A percentile compares a stretch with the other conserved stretches of the same genome.
Conservation (phyloP, 2,888 invertebrate genomes). For the Strigamia crassipes region DNA sequence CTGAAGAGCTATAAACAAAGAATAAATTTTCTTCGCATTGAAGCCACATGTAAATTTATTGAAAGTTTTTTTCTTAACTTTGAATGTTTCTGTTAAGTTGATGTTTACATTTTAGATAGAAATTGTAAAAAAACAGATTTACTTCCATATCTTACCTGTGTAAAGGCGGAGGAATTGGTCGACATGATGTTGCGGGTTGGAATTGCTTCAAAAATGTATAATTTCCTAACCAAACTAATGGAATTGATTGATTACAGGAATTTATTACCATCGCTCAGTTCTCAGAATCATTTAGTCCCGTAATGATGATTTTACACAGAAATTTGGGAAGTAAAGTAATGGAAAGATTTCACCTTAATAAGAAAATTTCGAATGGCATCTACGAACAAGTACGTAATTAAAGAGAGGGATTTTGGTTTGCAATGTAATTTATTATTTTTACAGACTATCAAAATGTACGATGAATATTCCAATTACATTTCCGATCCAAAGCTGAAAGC, state of each 20-base stretch:
- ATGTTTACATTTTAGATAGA: not conserved
- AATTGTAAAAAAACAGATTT: not conserved
- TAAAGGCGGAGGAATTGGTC: not conserved
- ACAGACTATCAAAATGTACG: slow-evolving; percentile 14
- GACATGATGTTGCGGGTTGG: not conserved
- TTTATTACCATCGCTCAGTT: not conserved
- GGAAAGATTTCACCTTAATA: not conserved
- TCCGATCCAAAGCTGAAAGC: not conserved
- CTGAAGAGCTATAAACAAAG: not conserved
- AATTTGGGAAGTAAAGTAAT: slow-evolving; percentile 27
- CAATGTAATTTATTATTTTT: not conserved
- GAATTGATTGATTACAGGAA: not conserved
- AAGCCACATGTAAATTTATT: not conserved
- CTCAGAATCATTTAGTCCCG: not conserved
- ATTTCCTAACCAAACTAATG: not conserved
- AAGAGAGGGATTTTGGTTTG: not conserved
- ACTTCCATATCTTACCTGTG: not conserved
- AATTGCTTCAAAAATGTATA: not conserved
- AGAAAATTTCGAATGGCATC: not conserved
- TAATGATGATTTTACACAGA: not conserved
- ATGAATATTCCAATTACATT: not conserved
- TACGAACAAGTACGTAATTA: slow-evolving; percentile 1
- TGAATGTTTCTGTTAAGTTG: not conserved
- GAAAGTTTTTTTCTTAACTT: not conserved
- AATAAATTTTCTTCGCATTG: not conserved